Conservation (phyloP, 2,888 invertebrate species). For the Eupeodes luniger region DNA sequence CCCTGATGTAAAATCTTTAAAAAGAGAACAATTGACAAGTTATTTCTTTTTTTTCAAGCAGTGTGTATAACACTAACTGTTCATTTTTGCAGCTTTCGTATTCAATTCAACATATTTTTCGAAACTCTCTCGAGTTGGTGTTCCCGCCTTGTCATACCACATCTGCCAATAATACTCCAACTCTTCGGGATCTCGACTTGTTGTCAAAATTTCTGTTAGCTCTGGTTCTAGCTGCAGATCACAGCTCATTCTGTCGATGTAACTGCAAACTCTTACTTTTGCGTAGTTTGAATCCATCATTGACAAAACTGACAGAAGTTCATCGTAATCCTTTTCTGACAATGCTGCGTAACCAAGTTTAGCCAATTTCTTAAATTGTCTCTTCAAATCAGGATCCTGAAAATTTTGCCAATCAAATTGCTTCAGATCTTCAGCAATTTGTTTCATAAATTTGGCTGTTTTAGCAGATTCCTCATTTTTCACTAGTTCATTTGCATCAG, state of each 20-base stretch:
- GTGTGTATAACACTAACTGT: constrained; percentile 85
- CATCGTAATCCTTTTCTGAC: constrained; percentile 88
- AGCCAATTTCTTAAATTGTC: constrained; percentile 91
- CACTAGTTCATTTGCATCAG: constrained; percentile 87
- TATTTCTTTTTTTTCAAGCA: neutral
- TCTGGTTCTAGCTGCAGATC: constrained; percentile 91
- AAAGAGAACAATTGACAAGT: neutral
- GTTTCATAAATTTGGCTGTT: constrained; percentile 83
- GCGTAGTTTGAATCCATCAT: constrained; percentile 92
- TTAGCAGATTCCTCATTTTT: constrained; percentile 82
- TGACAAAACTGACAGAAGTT: constrained; percentile 87
- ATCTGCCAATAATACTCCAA: constrained; percentile 91
- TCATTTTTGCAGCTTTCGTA: constrained; percentile 89
- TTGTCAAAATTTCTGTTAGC: constrained; percentile 88
- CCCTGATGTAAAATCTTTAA: constrained; percentile 88
- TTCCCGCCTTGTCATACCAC: constrained; percentile 91
- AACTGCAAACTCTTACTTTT: constrained; percentile 91
- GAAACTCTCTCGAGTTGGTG: constrained; percentile 87
- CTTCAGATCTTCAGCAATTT: constrained; percentile 79
- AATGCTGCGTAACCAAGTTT: constrained; percentile 90
- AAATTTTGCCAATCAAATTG: constrained; percentile 90
- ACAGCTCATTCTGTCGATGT: constrained; percentile 87
- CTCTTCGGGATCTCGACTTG: constrained; percentile 90
- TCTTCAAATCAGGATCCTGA: constrained; percentile 87
- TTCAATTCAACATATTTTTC: constrained; percentile 88